Evolutionary conservation across 2,113 vertebrate species (phyloP).

Genomic region (Galeopterus variegatus): DNA sequence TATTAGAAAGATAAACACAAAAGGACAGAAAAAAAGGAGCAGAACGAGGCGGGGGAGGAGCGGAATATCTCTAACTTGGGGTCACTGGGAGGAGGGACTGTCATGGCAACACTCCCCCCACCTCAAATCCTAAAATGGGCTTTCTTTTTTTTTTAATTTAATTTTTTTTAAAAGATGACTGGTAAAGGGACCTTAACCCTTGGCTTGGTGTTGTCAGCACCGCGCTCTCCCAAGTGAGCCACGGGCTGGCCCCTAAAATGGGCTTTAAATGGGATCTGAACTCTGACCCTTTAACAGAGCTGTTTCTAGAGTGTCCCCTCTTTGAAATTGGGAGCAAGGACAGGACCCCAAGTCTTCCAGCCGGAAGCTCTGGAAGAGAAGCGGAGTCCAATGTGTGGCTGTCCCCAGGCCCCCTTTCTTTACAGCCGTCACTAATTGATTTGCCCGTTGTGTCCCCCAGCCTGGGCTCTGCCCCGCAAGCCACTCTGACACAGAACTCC

Average conservation of each 20-base stretch:
- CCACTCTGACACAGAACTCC: neutral
- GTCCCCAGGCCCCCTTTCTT: neutral
- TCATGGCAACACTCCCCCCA: no score
- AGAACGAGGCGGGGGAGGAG: no score
- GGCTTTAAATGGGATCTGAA: neutral
- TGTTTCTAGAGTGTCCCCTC: neutral
- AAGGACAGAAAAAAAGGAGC: neutral
- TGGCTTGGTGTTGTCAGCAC: no score
- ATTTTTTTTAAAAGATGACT: no score
- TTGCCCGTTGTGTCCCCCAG: neutral
- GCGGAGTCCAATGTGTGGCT: accelerated
- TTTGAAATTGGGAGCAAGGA: neutral
- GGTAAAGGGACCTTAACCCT: no score
- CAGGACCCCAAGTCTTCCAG: neutral
- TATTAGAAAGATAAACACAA: constrained; percentile 61
- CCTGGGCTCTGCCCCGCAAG: neutral
- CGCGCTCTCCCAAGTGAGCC: no score
- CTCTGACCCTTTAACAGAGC: neutral
- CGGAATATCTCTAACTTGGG: neutral
- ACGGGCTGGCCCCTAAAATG: neutral
- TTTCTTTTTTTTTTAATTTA: neutral
- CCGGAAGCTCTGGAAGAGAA: neutral
- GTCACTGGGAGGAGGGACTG: no score
- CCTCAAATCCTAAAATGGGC: neutral
- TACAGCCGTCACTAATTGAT: neutral